These are phyloP conservation scores for Tipula lateralis DNA, from an alignment of 2,888 invertebrate species.

Conservation along the genomic window DNA sequence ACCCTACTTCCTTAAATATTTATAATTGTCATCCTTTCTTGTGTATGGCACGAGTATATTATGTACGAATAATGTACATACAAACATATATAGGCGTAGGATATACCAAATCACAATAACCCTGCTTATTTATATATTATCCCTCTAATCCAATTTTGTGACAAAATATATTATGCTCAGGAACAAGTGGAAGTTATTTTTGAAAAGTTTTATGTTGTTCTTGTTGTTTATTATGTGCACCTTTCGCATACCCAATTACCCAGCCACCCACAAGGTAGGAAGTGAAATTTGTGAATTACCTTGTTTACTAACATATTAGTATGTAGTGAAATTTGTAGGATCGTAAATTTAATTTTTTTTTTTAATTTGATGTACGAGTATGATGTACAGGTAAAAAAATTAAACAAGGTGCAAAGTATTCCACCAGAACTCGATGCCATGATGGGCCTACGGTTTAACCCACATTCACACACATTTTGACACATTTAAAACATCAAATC, in stretches of 20 bases:
- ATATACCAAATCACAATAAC: neutral
- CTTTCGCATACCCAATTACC: neutral
- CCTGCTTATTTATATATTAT: neutral
- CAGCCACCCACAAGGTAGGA: neutral
- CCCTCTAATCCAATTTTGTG: slow-evolving; percentile 11
- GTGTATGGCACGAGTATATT: too few species aligned
- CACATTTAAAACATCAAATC: too few species aligned
- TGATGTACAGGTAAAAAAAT: too few species aligned
- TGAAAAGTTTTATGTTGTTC: neutral
- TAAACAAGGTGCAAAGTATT: too few species aligned
- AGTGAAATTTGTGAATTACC: neutral
- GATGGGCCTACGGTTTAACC: too few species aligned
- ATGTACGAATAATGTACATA: too few species aligned
- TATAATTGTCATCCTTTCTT: neutral
- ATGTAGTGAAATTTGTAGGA: neutral
- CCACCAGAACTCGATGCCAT: too few species aligned
- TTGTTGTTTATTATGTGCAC: neutral
- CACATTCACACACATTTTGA: too few species aligned
- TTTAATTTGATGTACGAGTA: too few species aligned
- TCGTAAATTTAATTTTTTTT: neutral
- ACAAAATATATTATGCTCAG: neutral
- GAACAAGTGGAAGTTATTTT: neutral
- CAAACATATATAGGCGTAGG: neutral
- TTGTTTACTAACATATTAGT: neutral
- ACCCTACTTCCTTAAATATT: slow-evolving; percentile 16